A percentile compares a stretch with the other conserved stretches of the same genome.
phyloP scores from a whole-genome alignment of 2,888 invertebrate species.

The Abrostola triplasia region DNA sequence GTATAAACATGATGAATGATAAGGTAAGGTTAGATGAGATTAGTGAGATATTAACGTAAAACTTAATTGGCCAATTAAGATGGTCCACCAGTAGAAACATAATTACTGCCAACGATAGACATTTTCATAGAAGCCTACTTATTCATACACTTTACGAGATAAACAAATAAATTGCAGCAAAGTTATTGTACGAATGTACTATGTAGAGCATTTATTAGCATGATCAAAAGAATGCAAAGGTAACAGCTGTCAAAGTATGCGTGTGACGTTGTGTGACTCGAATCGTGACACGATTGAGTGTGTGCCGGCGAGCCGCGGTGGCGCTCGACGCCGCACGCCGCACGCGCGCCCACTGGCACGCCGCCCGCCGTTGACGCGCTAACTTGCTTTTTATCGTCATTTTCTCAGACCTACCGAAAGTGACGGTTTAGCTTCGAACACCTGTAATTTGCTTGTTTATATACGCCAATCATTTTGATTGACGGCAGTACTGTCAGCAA shows the following conservation, averaged over 20 bases:
- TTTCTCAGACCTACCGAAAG: slow-evolving; percentile 68
- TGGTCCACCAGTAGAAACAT: too few species aligned
- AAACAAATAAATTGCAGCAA: too few species aligned
- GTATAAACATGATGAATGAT: too few species aligned
- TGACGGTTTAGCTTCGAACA: slow-evolving; percentile 75
- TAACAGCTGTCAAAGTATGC: slow-evolving; percentile 79
- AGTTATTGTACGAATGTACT: too few species aligned
- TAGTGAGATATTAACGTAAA: too few species aligned
- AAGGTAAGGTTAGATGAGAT: too few species aligned
- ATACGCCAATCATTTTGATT: slow-evolving; percentile 70
- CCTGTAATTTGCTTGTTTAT: slow-evolving; percentile 81
- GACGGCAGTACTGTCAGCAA: slow-evolving; percentile 52
- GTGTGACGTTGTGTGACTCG: slow-evolving; percentile 73
- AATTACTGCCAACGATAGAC: too few species aligned
- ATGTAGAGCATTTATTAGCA: slow-evolving; percentile 17
- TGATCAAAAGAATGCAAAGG: slow-evolving; percentile 58
- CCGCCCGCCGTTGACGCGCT: slow-evolving; percentile 51
- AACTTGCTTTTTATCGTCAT: slow-evolving; percentile 81
- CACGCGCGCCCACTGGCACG: slow-evolving; percentile 35
- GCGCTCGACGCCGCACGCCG: slow-evolving; percentile 34
- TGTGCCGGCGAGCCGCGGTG: slow-evolving; percentile 36
- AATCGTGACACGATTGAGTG: slow-evolving; percentile 52
- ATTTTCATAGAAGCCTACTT: too few species aligned
- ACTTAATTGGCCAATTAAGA: too few species aligned
- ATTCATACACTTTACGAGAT: too few species aligned